Evolutionary conservation across 2,888 invertebrate species (phyloP), one percentile per base, ranked within the genome.

Genomic region (Holacanthella duospinosa): DNA sequence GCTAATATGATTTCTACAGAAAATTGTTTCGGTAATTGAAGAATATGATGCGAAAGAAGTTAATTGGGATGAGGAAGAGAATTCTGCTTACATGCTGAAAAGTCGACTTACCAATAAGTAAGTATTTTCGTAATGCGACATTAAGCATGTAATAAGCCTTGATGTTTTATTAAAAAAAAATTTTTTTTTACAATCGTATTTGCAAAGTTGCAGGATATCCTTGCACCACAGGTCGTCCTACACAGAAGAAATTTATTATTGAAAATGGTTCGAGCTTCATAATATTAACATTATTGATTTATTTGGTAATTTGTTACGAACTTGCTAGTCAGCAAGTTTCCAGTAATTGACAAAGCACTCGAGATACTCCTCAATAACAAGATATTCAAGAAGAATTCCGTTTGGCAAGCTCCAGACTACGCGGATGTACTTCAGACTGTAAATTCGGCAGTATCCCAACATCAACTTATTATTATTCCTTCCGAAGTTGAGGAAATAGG

Each of bases 381-480:
- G 9, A 16, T 48, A 16, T 9, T 4, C 48, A 9, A 9, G n/a
- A 48, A 48, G 36, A 16, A 6, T 36, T 9, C 36, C 16, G n/a
- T n/a, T n/a, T n/a, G n/a, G n/a, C n/a, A n/a, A n/a, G n/a, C 43
- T 24, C 66, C 66, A 1, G 66, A 66, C 53, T 66, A 57, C 44
- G 12, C 24, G 2, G 63, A 65, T 29, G 58, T 65, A 9, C n/a
- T 58, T 21, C 55, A 63, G 2, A 26, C 53, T 4, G 60, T 59
- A 2, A 43, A 43, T 1, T 28, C 43, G 27, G 55, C 29, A 25
- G 59, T 59, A 55, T 1, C 25, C 19, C 28, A 55, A 1, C 19
- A 36, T 16, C 12, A 25, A 2, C 26, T 64, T 2, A 24, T 2
- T 4, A 19, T 36, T 2, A 2, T 16, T 36, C 24, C 29, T 58